A percentile compares a stretch with the other conserved stretches of the same genome.
Conservation (phyloP, 2,888 invertebrate species). For the Tinea trinotella region DNA sequence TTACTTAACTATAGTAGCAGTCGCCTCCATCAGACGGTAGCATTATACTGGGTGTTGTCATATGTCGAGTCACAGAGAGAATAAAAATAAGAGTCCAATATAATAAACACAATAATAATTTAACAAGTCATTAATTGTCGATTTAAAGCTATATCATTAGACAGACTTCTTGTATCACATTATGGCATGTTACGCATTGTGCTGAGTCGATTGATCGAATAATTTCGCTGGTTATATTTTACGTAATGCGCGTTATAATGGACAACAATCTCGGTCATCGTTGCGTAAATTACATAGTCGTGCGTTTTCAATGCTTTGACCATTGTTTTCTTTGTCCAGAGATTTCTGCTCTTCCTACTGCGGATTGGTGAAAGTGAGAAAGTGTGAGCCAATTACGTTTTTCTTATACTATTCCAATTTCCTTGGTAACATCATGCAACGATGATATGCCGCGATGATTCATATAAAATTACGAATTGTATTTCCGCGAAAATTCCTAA, state of each 20-base stretch:
- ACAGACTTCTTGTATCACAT: too few relatives aligned
- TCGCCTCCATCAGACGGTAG: too few relatives aligned
- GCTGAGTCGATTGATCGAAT: slow-evolving; percentile 11
- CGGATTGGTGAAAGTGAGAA: slow-evolving; percentile 38
- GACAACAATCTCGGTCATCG: slow-evolving; percentile 17
- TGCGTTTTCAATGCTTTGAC: slow-evolving; percentile 21
- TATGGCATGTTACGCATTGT: slow-evolving; percentile 3
- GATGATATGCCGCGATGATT: slow-evolving; percentile 11
- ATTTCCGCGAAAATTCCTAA: slow-evolving; percentile 7
- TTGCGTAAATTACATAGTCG: slow-evolving; percentile 18
- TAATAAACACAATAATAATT: too few relatives aligned
- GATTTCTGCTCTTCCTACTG: slow-evolving; percentile 16
- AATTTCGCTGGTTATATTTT: slow-evolving; percentile 14
- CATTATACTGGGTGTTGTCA: too few relatives aligned
- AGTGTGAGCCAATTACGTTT: slow-evolving; percentile 40
- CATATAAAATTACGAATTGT: not conserved
- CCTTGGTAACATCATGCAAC: slow-evolving; percentile 18
- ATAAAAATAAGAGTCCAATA: too few relatives aligned
- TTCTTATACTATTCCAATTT: slow-evolving; percentile 30
- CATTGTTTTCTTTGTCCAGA: slow-evolving; percentile 21
- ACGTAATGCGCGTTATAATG: slow-evolving; percentile 14
- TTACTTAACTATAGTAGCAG: too few relatives aligned
- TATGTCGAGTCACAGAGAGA: too few relatives aligned
- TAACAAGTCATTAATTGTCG: too few relatives aligned
- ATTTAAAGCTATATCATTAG: too few relatives aligned